Percentiles rank a stretch among this genome's conserved stretches.
phyloP scores from a whole-genome alignment of 2,888 invertebrate species.

The Byasa hedistus region DNA sequence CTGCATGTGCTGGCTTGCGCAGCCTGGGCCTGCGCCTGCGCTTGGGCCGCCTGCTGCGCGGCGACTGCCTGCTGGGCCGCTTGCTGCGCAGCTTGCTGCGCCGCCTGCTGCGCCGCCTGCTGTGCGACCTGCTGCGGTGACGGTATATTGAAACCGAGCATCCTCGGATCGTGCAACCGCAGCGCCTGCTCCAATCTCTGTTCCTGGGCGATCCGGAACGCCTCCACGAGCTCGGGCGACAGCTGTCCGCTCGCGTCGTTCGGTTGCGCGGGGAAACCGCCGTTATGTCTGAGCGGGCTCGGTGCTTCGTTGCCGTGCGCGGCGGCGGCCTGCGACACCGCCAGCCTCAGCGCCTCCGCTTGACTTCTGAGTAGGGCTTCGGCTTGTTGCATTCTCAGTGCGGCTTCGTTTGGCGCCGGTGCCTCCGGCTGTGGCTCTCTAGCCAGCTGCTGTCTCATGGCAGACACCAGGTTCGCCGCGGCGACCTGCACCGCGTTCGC shows the following conservation, averaged over 20 bases:
- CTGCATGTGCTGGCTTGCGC: slow-evolving; percentile 54
- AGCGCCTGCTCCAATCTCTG: slow-evolving; percentile 91
- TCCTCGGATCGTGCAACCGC: slow-evolving; percentile 89
- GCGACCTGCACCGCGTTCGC: slow-evolving; percentile 86
- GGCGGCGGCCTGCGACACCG: slow-evolving; percentile 86
- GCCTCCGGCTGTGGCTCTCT: slow-evolving; percentile 85
- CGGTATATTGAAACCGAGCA: slow-evolving; percentile 86
- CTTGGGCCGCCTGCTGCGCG: slow-evolving; percentile 51
- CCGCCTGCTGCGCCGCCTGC: slow-evolving; percentile 57
- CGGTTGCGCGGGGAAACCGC: slow-evolving; percentile 66
- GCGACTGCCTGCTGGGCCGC: slow-evolving; percentile 52
- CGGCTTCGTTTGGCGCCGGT: slow-evolving; percentile 88
- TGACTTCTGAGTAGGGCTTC: slow-evolving; percentile 91
- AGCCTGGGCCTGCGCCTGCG: slow-evolving; percentile 46
- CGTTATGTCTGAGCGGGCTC: slow-evolving; percentile 73
- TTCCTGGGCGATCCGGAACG: slow-evolving; percentile 85
- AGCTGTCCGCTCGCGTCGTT: slow-evolving; percentile 78
- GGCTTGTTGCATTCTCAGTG: slow-evolving; percentile 86
- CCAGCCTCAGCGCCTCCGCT: slow-evolving; percentile 90
- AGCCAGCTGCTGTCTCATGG: slow-evolving; percentile 83
- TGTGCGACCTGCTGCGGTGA: slow-evolving; percentile 70
- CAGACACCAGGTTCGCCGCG: slow-evolving; percentile 87
- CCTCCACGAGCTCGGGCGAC: slow-evolving; percentile 86
- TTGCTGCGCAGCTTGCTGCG: slow-evolving; percentile 50
- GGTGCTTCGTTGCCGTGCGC: slow-evolving; percentile 70